These are phyloP conservation scores for Notoglanidium macrostoma DNA, from an alignment of 2,797 vertebrate genomes.

Conservation along the genomic window DNA sequence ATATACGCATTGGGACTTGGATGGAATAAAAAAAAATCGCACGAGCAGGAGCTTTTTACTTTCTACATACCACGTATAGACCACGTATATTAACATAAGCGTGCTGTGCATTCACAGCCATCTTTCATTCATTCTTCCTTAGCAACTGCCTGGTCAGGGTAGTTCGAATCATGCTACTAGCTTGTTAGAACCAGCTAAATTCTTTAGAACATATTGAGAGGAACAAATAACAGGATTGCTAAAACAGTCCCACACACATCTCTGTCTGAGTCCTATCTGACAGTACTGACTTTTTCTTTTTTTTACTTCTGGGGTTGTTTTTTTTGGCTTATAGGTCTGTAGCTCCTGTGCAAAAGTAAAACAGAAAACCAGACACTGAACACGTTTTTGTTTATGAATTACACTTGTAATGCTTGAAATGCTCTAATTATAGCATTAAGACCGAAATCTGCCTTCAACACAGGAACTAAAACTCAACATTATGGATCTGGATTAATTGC, in stretches of 20 bases:
- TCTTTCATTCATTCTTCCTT: neutral
- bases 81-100: neutral
- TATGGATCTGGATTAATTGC: constrained; percentile 28
- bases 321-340: neutral
- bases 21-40: neutral
- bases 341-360: neutral
- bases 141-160: neutral
- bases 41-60: neutral
- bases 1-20: neutral
- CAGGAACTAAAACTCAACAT: constrained; percentile 2
- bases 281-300: neutral
- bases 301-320: too few species aligned
- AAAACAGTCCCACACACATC: neutral
- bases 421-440: neutral
- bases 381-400: neutral
- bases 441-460: constrained; percentile 20
- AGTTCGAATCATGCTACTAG: neutral
- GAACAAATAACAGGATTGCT: neutral
- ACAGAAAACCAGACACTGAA: neutral
- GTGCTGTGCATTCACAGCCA: neutral
- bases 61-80: neutral
- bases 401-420: too few species aligned
- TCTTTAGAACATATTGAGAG: neutral
- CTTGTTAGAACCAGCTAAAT: neutral
- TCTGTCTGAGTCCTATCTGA: neutral